These are phyloP conservation scores for Ostrea edulis DNA, from an alignment of 1,140 invertebrate species.

Conservation along the genomic window DNA sequence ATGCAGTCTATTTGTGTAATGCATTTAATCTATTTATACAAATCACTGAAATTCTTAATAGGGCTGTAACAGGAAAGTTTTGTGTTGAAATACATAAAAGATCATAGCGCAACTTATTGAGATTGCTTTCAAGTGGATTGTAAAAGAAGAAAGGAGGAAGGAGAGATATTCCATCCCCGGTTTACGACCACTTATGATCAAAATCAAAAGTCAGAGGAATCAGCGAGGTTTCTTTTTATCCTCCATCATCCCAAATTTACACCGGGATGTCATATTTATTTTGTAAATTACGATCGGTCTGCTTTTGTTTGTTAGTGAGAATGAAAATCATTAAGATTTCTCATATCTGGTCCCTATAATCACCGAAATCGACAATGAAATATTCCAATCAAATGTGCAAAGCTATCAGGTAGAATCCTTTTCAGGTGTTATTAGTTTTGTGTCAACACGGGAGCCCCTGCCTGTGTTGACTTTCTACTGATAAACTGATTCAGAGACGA, in stretches of 20 bases:
- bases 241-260: neutral
- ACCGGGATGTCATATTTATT: constrained; percentile 9
- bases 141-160: neutral
- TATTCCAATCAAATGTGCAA: constrained; percentile 34
- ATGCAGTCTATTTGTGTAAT: neutral
- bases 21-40: neutral
- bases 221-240: neutral
- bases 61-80: neutral
- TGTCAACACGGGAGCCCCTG: constrained; percentile 16
- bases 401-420: constrained; percentile 28
- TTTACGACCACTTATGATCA: constrained; percentile 6
- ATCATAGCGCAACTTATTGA: neutral
- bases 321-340: constrained; percentile 29
- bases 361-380: constrained; percentile 31
- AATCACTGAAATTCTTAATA: neutral
- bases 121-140: neutral
- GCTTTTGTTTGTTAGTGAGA: constrained; percentile 9
- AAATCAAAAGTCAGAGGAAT: neutral
- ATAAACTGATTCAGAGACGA: constrained; percentile 28
- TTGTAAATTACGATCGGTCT: constrained; percentile 27
- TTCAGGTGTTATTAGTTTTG: constrained; percentile 28
- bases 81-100: neutral
- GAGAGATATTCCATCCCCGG: neutral
- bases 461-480: constrained; percentile 18
- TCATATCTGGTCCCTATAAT: constrained; percentile 31